phyloP scores from a whole-genome alignment of 2,888 invertebrate genomes.

The Fabriciana adippe region DNA sequence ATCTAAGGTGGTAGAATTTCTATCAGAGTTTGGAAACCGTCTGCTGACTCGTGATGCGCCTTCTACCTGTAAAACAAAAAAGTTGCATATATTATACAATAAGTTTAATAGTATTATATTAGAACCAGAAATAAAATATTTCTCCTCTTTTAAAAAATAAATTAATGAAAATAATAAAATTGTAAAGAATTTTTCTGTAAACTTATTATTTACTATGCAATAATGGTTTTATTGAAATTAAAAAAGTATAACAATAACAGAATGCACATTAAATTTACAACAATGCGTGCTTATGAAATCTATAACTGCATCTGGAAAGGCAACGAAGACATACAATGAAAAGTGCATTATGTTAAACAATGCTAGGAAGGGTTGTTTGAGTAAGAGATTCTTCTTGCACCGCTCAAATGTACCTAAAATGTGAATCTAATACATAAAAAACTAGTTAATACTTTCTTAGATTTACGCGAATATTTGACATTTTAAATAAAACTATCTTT shows the following conservation, averaged over 20 bases:
- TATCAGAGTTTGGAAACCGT: slow-evolving; percentile 57
- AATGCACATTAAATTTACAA: slow-evolving; percentile 31
- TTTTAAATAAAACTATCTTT: too few relatives aligned
- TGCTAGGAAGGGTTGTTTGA: slow-evolving; percentile 48
- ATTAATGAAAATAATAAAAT: not conserved
- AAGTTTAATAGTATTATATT: not conserved
- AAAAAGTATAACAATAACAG: slow-evolving; percentile 1
- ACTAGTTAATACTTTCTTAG: too few relatives aligned
- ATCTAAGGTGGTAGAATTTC: slow-evolving; percentile 48
- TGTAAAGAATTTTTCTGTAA: not conserved
- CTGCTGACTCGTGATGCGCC: slow-evolving; percentile 59
- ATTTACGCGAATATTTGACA: too few relatives aligned
- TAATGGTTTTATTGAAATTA: not conserved
- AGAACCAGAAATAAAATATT: not conserved
- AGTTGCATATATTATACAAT: not conserved
- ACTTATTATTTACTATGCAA: not conserved
- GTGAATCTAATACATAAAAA: too few relatives aligned
- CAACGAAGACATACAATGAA: slow-evolving; percentile 48
- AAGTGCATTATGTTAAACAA: slow-evolving; percentile 54
- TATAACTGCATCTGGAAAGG: slow-evolving; percentile 45
- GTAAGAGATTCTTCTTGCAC: not conserved
- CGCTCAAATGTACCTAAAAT: not conserved
- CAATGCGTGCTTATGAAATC: slow-evolving; percentile 50
- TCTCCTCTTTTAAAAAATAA: not conserved
- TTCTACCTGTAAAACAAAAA: slow-evolving; percentile 62